Base-by-base conservation (phyloP, 2,797 vertebrate species). In the Eutrigla gurnardus region DNA sequence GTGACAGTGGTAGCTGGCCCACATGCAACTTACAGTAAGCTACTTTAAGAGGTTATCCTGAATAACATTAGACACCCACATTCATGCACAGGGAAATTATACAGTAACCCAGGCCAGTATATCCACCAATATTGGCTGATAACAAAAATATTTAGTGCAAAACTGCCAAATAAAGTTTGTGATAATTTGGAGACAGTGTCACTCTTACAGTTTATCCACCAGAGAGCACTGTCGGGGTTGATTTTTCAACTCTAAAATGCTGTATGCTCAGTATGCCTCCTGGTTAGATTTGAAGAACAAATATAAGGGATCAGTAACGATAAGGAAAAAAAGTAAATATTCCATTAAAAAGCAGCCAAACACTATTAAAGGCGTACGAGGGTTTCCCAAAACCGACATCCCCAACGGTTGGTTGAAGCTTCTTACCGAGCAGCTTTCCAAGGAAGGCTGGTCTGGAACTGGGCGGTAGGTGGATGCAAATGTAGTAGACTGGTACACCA, bases 401-500 rank as follows among this genome's bases (percentile, higher is more conserved):
- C 50, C 5, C 9, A 37, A 35, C 32, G 8, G 6, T 17, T 11
- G 40, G 9, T 6, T 13, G 8, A 37, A 49, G 37, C 12, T 3
- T 75, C 95, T 93, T 86, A 96, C 96, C 73, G 0, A 95, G 83
- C 1, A 90, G 67, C 59, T 75, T 67, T 14, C 69, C 17, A 7
- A 96, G 14, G 88, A 93, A 93, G 53, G 92, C 89, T 0, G 95
- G 95, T 60, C 95, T 93, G 73, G 94, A 94, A 65, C 82, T 93
- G 49, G 90, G 32, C 0, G 95, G 94, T 78, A 95, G 85, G 78
- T 95, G 39, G 79, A 96, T 37, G 63, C 93, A 96, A 6, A 96
- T 1, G 70, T 64, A 96, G 84, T 96, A 96, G 60, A 96, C 75
- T 1, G 96, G 95, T 2, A 62, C 93, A 0, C 95, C 96, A 0